Evolutionary conservation across 2,797 vertebrate genomes (phyloP).

Genomic region (Craterocephalus amniculus): DNA sequence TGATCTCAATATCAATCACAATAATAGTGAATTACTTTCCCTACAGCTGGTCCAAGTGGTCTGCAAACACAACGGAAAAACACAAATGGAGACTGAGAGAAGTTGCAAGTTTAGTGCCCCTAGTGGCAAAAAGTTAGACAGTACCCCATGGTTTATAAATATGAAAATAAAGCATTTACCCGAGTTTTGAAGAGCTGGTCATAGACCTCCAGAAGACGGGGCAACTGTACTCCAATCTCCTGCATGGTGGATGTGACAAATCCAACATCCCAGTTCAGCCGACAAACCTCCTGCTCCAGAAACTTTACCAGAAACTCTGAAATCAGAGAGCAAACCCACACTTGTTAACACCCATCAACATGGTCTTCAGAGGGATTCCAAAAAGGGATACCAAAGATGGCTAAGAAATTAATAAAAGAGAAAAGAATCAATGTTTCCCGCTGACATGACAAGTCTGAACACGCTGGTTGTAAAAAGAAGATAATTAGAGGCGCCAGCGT

Average conservation of each 20-base stretch:
- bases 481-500: constrained; percentile 48
- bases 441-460: constrained; percentile 51
- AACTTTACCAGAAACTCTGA: constrained; percentile 94
- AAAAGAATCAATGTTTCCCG: constrained; percentile 22
- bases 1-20: too few relatives aligned
- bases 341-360: constrained; percentile 17
- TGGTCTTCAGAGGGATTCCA: not conserved
- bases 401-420: not conserved
- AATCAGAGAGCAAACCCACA: constrained; percentile 15
- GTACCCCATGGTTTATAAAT: not conserved
- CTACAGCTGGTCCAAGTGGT: too few relatives aligned
- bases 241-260: constrained; percentile 94
- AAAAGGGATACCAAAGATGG: not conserved
- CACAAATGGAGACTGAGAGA: too few relatives aligned
- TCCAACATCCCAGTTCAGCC: constrained; percentile 92
- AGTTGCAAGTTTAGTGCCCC: too few relatives aligned
- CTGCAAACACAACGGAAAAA: too few relatives aligned
- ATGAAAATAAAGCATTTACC: constrained; percentile 75
- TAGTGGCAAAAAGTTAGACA: too few relatives aligned
- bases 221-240: constrained; percentile 93
- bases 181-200: constrained; percentile 95
- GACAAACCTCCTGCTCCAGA: constrained; percentile 94
- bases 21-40: too few relatives aligned
- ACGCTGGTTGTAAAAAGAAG: constrained; percentile 45
- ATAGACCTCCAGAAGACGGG: constrained; percentile 93